Evolutionary conservation across 2,888 invertebrate species (phyloP), one percentile per base, ranked within the genome.

Genomic region (Leuctra nigra): DNA sequence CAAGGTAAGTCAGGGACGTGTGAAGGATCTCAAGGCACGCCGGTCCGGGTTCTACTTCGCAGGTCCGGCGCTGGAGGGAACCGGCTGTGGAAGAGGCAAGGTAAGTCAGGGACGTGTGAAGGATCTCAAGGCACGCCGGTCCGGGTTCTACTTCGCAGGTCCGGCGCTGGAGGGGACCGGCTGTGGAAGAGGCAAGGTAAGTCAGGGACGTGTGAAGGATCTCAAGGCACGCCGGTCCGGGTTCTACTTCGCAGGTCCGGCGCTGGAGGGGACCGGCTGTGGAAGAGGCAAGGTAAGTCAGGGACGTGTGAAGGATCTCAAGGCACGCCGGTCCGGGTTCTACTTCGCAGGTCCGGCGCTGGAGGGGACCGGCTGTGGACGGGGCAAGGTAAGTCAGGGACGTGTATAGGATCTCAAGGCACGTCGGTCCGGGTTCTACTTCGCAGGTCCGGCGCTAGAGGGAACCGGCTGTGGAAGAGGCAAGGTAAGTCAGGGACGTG

Each of bases 21-120:
- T n/a, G n/a, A n/a, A n/a, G n/a, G n/a, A n/a, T n/a, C n/a, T n/a
- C n/a, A n/a, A n/a, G n/a, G n/a, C 87, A 29, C 82, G 84, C 66
- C 77, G 84, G 52, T 79, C 81, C 58, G 87, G 87, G 11, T 85
- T 79, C 72, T 88, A 86, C 69, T 82, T 81, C 68, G 84, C 88
- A 1, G 89, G 89, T 0, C 90, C 90, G 0, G 90, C 90, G 14
- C 71, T 91, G 25, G 87, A 89, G 60, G 90, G 90, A 46, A 90
- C 89, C 0, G 70, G 78, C 18, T 91, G 90, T 67, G 87, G 84
- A 9, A 68, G 70, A 0, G 73, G 74, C 58, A 81, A 77, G 75
- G 85, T 85, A 64, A 71, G 73, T n/a, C n/a, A n/a, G n/a, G n/a
- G n/a, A n/a, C n/a, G n/a, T n/a, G n/a, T n/a, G n/a, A n/a, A n/a